Conservation (phyloP, 2,888 invertebrate species). For the Nephrocerus scutellatus region DNA sequence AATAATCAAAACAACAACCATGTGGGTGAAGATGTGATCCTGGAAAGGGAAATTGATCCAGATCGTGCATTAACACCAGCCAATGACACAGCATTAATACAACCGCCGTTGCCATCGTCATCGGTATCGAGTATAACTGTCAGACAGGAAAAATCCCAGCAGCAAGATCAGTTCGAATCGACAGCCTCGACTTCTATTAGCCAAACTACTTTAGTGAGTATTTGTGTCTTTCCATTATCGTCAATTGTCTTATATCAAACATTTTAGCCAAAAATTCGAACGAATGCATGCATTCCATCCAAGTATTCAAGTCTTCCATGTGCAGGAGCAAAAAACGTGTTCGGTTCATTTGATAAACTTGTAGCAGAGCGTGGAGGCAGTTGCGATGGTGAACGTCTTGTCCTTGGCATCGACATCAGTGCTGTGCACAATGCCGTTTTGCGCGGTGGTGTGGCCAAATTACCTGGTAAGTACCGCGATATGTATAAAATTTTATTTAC, state of each 20-base stretch:
- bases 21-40: too few species aligned
- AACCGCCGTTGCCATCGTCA: too few species aligned
- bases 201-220: slow-evolving; percentile 28
- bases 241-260: neutral
- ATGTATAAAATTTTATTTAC: neutral
- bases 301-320: slow-evolving; percentile 48
- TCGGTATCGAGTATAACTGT: too few species aligned
- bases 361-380: slow-evolving; percentile 29
- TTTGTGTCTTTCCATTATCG: neutral
- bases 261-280: slow-evolving; percentile 44
- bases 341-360: slow-evolving; percentile 23
- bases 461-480: slow-evolving; percentile 45
- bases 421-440: slow-evolving; percentile 48
- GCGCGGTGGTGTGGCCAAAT: slow-evolving; percentile 43
- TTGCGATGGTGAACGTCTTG: slow-evolving; percentile 44
- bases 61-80: too few species aligned
- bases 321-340: slow-evolving; percentile 33
- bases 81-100: too few species aligned
- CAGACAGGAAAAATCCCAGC: too few species aligned
- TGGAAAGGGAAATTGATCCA: too few species aligned
- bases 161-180: too few species aligned
- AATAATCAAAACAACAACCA: too few species aligned
- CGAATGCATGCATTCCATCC: slow-evolving; percentile 38
- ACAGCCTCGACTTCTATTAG: too few species aligned
- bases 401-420: slow-evolving; percentile 46